Evolutionary conservation across 2,888 invertebrate species (phyloP).

Genomic region (Dicyrtomina minuta): DNA sequence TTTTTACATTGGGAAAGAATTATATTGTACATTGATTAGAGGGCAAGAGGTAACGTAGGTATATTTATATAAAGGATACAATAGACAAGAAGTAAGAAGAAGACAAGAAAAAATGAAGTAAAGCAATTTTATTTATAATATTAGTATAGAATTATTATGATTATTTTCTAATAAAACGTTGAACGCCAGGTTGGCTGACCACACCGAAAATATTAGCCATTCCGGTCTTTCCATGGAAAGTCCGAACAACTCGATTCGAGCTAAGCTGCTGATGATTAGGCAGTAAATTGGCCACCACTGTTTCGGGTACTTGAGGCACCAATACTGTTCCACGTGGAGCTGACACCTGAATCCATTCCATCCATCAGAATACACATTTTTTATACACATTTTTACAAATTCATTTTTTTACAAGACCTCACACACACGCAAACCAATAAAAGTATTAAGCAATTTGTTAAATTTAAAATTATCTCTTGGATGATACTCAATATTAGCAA

Average conservation of each 20-base stretch:
- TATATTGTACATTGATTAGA: not conserved
- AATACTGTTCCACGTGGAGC: constrained; percentile 38
- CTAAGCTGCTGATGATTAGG: constrained; percentile 52
- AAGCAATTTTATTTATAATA: not conserved
- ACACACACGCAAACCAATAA: not conserved
- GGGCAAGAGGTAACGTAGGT: not conserved
- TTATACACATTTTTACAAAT: constrained; percentile 29
- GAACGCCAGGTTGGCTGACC: constrained; percentile 12
- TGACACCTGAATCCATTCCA: constrained; percentile 48
- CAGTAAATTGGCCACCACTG: constrained; percentile 53
- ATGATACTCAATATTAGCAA: no score
- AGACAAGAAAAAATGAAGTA: constrained; percentile 1
- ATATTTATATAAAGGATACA: not conserved
- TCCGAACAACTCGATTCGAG: constrained; percentile 51
- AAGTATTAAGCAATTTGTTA: constrained; percentile 1
- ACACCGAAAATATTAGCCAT: constrained; percentile 53
- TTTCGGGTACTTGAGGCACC: constrained; percentile 49
- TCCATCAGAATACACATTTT: constrained; percentile 24
- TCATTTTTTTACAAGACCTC: not conserved
- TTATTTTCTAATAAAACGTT: constrained; percentile 27
- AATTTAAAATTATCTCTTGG: not conserved
- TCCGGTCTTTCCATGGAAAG: constrained; percentile 52
- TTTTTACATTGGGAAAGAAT: no score
- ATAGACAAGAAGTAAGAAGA: not conserved
- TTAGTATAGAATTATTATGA: constrained; percentile 13